Evolutionary conservation across 2,888 invertebrate genomes (phyloP).

Genomic region (Salpingus planirostris): DNA sequence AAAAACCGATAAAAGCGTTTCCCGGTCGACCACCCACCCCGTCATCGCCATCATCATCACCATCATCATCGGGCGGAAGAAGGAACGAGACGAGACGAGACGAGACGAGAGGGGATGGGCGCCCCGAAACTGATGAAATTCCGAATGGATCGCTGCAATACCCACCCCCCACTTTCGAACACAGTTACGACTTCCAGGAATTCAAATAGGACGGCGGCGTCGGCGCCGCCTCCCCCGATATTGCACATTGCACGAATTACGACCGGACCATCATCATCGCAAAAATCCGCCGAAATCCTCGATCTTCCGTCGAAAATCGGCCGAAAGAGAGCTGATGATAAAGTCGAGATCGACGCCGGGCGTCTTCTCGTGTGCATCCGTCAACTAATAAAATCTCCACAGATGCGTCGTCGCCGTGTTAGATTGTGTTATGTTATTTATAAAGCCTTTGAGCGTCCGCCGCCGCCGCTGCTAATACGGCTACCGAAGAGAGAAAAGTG

Average conservation of each 20-base stretch:
- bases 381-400: conserved; percentile 39
- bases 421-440: conserved; percentile 40
- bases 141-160: conserved; percentile 40
- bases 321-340: too few relatives aligned
- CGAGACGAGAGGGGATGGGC: too few relatives aligned
- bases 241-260: conserved; percentile 41
- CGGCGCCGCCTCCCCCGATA: too few relatives aligned
- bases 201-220: conserved; percentile 38
- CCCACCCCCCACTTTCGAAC: conserved; percentile 40
- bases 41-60: too few relatives aligned
- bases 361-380: too few relatives aligned
- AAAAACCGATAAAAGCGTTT: too few relatives aligned
- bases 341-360: conserved; percentile 13
- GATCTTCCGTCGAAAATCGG: neutral
- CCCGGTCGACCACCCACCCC: too few relatives aligned
- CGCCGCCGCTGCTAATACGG: too few relatives aligned
- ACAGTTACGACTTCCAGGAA: conserved; percentile 42
- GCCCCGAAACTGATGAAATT: conserved; percentile 50
- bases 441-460: conserved; percentile 33
- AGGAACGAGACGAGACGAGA: too few relatives aligned
- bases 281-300: neutral
- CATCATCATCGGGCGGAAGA: too few relatives aligned
- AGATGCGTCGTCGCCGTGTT: conserved; percentile 36
- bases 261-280: conserved; percentile 12
- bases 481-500: too few relatives aligned